Evolutionary conservation across 1,140 invertebrate genomes (phyloP), one percentile per base, ranked within the genome.

Genomic region (Diuraphis noxia): DNA sequence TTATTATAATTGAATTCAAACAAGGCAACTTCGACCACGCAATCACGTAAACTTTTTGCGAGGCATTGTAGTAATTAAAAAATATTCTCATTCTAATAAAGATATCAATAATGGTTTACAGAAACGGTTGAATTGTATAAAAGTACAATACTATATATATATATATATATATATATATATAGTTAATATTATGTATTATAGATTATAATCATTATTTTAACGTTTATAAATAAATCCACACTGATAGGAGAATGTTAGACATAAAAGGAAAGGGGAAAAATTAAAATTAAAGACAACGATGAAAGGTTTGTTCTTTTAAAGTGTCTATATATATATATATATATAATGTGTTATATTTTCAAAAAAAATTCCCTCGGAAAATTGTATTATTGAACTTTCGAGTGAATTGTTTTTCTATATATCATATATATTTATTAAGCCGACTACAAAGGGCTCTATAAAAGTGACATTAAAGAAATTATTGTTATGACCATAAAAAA

Each of bases 381-480:
- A 79, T 79, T 79, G 77, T 79, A 23, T 79, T 79, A 79, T 79
- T 79, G 77, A 79, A 79, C 77, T 79, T 79, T 72, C n/a, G 34
- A 79, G 77, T 79, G 34, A 23, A 38, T 79, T 79, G 34, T 79
- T 79, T 79, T 79, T 79, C 36, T 38, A 23, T 38, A 23, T 79
- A 21, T 36, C 7, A 6, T 34, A 23, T 36, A 4, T 79, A 6
- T 7, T 21, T 79, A 79, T 23, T 21, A 79, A 79, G 36, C 34
- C 6, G 34, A 79, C 36, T 79, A 38, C 77, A 79, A 38, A 72
- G 56, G 56, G 56, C 30, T 72, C 30, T 38, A 79, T 79, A 38
- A 79, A 79, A 79, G 9, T 21, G 34, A 79, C 56, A 72, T 6
- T 72, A 72, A 72, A 72, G n/a, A 72, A 72, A 72, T 72, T 72